Percentiles rank a stretch among this genome's conserved stretches.
These are phyloP conservation scores for Hypocryptadius cinnamomeus DNA, from an alignment of 2,113 vertebrate species.

Conservation along the genomic window DNA sequence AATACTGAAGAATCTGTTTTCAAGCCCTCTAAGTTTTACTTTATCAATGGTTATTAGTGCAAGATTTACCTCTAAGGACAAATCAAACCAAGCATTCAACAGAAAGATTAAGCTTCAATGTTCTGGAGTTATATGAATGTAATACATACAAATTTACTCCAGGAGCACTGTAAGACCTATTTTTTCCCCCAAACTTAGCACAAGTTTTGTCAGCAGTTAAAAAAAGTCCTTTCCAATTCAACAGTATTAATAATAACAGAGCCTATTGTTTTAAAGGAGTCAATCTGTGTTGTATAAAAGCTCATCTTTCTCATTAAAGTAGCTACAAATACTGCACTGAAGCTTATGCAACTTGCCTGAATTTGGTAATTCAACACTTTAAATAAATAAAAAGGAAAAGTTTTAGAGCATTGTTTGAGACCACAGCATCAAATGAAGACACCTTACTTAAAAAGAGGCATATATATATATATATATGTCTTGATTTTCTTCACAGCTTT, in stretches of 20 bases:
- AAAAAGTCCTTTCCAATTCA: not conserved
- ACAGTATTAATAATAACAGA: not conserved
- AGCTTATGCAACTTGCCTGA: conserved; percentile 11
- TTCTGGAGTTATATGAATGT: not conserved
- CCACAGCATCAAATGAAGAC: not conserved
- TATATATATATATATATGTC: not conserved
- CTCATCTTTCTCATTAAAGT: not conserved
- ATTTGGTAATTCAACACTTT: not conserved
- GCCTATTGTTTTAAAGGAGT: not conserved
- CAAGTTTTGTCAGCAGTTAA: not conserved
- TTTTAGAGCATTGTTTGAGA: conserved; percentile 10
- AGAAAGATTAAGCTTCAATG: not conserved
- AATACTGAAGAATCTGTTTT: not conserved
- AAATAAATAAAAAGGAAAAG: conserved; percentile 27
- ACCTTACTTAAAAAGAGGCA: not conserved
- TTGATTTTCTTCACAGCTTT: not conserved
- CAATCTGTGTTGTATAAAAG: not conserved
- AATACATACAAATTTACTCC: not conserved
- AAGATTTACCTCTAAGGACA: not conserved
- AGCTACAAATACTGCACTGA: not conserved
- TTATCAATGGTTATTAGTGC: not conserved
- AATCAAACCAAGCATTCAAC: not conserved
- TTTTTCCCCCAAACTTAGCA: not conserved
- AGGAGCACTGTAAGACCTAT: not conserved
- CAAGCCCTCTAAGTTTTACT: not conserved